Evolutionary conservation across 2,113 vertebrate species (phyloP), one percentile per base, ranked within the genome.

Genomic region (Corythornis cristatus): DNA sequence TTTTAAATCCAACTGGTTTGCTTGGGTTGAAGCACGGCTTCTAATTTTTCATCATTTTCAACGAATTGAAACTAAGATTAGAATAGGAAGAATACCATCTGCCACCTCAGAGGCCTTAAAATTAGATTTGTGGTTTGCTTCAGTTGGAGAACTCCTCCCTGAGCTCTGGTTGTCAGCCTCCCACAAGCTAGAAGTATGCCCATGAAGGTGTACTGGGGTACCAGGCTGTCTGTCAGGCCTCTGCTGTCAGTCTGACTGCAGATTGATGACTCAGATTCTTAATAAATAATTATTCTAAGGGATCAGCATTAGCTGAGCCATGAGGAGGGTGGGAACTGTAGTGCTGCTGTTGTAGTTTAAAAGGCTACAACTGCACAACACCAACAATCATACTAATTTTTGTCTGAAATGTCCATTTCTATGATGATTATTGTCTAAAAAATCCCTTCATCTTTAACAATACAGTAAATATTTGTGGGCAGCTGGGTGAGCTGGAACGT

Each of bases 221-320:
- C 35, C 22, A 75, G 42, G 7, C 62, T 79, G 53, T 20, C 86
- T 71, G 62, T 64, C 89, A 88, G 51, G 64, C 12, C 85, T 60
- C 57, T 70, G 62, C 37, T 71, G 40, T 6, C 46, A 86, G 15
- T 77, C 70, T 74, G 68, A 75, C 37, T 78, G 78, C 82, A 88
- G 72, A 88, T 91, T 96, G 76, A 86, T 94, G 95, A 79, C 80
- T 80, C 85, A 62, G 42, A 58, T 67, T 74, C 56, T 45, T 80
- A 83, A 94, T 86, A 83, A 91, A 78, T 60, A 83, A 46, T 77
- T 77, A 43, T 62, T 70, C 25, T 50, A 21, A n/a, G 45, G 29
- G 72, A 74, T 88, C 72, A 62, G 72, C 64, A 61, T 85, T 71
- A 85, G 50, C 60, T 3, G 9, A 79, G 31, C 78, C 25, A 26